Base-by-base conservation (phyloP, 1,140 invertebrate species). In the Sinella curviseta region DNA sequence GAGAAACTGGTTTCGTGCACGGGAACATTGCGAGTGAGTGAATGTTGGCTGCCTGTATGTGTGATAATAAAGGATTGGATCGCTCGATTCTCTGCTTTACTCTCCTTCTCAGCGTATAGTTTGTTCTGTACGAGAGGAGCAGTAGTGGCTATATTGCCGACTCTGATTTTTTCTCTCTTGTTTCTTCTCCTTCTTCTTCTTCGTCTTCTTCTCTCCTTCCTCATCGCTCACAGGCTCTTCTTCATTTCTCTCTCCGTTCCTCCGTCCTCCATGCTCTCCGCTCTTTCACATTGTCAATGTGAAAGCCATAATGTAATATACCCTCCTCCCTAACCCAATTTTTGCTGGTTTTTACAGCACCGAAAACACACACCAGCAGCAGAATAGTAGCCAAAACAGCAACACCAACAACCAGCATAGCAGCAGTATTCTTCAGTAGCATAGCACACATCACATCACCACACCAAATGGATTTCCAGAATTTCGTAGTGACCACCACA, bases 251-350 rank as follows among this genome's bases (percentile, higher is more conserved):
- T 8, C 39, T 48, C 39, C 39, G 17, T n/a, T n/a, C n/a, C n/a
- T n/a, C n/a, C n/a, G n/a, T n/a, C 20, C 57, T 60, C 57, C 57
- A 26, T 60, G 57, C 57, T 60, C 57, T 60, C 12, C 3, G 24
- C 57, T 60, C 57, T 60, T 60, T 60, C 57, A 26, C 57, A 60
- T 60, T 60, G 14, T 60, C 57, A 60, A n/a, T 60, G 57, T 60
- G 57, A 60, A 26, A 60, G 57, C 57, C 39, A 48, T 48, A 48
- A 48, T 48, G 39, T 48, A 48, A 48, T 60, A 60, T 60, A 60
- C 57, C 57, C 57, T 60, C 57, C 57, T 60, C 57, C 57, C 57
- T 60, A 60, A 60, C 57, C 57, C 57, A 60, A 60, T 60, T 60
- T 60, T 60, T 17, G 39, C n/a, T n/a, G n/a, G 24, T 60, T 60